A percentile compares a stretch with the other conserved stretches of the same genome.
phyloP scores from a whole-genome alignment of 2,797 vertebrate species.

The Acrossocheilus wenchowensis region DNA sequence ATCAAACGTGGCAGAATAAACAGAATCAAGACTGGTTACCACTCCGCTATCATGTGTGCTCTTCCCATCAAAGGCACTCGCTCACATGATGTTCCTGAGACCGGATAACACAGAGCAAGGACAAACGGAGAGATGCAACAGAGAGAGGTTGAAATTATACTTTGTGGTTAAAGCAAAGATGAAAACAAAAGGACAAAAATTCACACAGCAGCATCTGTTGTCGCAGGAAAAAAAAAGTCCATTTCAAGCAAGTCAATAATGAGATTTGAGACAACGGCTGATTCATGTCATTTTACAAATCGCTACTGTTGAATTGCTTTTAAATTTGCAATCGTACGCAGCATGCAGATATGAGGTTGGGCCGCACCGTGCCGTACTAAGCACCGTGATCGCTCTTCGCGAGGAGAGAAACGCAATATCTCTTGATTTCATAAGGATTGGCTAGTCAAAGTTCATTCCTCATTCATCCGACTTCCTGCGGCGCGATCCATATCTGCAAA shows the following conservation, averaged over 20 bases:
- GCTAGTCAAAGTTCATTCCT: constrained; percentile 19
- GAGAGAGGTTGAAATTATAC: constrained; percentile 25
- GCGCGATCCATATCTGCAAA: constrained; percentile 13
- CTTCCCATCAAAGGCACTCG: constrained; percentile 36
- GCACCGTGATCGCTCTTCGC: not conserved
- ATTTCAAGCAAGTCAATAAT: constrained; percentile 38
- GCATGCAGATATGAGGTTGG: constrained; percentile 36
- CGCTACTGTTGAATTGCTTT: constrained; percentile 31
- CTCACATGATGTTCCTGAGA: constrained; percentile 60
- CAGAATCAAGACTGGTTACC: constrained; percentile 45
- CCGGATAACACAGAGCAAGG: constrained; percentile 53
- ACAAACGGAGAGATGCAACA: constrained; percentile 27
- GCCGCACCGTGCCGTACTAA: not conserved
- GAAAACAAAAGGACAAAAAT: constrained; percentile 24
- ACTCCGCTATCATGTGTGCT: constrained; percentile 44
- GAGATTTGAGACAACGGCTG: constrained; percentile 40
- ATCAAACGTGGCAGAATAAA: constrained; percentile 41
- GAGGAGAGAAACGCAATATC: not conserved
- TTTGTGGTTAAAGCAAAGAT: constrained; percentile 40
- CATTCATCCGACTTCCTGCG: constrained; percentile 19
- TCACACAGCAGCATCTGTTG: constrained; percentile 18
- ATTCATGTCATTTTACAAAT: constrained; percentile 50
- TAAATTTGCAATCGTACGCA: constrained; percentile 23
- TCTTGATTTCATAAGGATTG: constrained; percentile 30
- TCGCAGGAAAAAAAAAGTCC: not conserved